Evolutionary conservation across 2,888 invertebrate genomes (phyloP).

Genomic region (Pseudolycoriella hygida): DNA sequence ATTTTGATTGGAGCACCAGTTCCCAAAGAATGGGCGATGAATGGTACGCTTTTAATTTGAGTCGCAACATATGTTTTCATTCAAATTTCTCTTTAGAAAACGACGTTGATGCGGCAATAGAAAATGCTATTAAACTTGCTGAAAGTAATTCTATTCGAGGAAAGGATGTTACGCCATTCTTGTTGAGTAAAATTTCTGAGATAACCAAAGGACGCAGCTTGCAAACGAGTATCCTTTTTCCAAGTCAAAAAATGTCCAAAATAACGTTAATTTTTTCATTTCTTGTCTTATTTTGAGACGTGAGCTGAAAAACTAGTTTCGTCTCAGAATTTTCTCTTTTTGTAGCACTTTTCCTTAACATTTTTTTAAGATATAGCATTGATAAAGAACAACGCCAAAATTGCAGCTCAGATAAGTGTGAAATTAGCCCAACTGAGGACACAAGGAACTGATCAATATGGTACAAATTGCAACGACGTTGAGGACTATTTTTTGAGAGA

Average conservation of each 20-base stretch:
- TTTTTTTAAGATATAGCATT: slow-evolving; percentile 58
- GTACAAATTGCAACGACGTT: neutral
- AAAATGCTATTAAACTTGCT: slow-evolving; percentile 45
- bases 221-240: slow-evolving; percentile 58
- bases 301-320: slow-evolving; percentile 2
- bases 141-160: slow-evolving; percentile 45
- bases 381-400: slow-evolving; percentile 79
- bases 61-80: neutral
- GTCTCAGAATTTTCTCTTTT: too few relatives aligned
- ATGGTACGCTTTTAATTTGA: slow-evolving; percentile 27
- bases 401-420: slow-evolving; percentile 64
- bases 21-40: slow-evolving; percentile 49
- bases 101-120: slow-evolving; percentile 50
- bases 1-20: slow-evolving; percentile 83
- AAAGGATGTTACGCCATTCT: slow-evolving; percentile 84
- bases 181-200: slow-evolving; percentile 57
- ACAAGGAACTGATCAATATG: neutral
- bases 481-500: neutral
- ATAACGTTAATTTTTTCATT: too few relatives aligned
- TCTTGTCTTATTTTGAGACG: too few relatives aligned
- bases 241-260: too few relatives aligned
- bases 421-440: slow-evolving; percentile 33
- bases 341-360: too few relatives aligned
- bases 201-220: slow-evolving; percentile 73
- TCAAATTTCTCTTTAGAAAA: slow-evolving; percentile 19